phyloP scores from a whole-genome alignment of 2,888 invertebrate genomes.

The Arrhopalites spinosus region DNA sequence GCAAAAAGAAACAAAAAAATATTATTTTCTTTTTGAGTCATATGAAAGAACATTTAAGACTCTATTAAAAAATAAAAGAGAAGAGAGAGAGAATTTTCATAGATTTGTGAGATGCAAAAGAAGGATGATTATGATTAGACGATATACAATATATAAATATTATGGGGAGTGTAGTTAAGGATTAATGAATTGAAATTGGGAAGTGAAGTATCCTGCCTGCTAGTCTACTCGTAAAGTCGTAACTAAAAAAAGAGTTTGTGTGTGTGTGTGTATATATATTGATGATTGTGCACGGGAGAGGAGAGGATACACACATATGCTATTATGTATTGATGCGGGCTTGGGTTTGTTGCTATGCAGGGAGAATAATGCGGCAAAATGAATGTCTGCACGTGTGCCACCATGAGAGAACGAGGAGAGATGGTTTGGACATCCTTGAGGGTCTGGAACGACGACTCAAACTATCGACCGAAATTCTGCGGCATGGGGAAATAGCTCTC shows the following conservation, averaged over 20 bases:
- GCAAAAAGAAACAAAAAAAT: no score
- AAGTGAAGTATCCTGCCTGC: slow-evolving; percentile 4
- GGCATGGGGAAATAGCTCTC: slow-evolving; percentile 43
- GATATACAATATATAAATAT: no score
- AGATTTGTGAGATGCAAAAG: no score
- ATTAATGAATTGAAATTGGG: slow-evolving; percentile 4
- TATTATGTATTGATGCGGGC: not conserved
- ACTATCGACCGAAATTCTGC: slow-evolving; percentile 46
- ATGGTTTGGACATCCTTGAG: not conserved
- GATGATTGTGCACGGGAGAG: not conserved
- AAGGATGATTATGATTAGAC: no score
- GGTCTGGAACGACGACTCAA: slow-evolving; percentile 27
- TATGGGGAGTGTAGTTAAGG: not conserved
- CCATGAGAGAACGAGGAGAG: not conserved
- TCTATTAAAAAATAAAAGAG: no score
- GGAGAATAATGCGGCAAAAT: slow-evolving; percentile 31
- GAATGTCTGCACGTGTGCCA: slow-evolving; percentile 30
- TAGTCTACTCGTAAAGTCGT: no score
- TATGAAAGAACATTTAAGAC: no score
- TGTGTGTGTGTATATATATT: not conserved
- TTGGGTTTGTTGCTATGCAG: slow-evolving; percentile 26
- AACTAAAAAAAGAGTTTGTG: no score
- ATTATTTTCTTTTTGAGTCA: no score
- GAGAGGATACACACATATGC: not conserved
- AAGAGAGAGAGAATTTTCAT: no score